Evolutionary conservation across 2,888 invertebrate genomes (phyloP).

Genomic region (Drosophila paranaensis): DNA sequence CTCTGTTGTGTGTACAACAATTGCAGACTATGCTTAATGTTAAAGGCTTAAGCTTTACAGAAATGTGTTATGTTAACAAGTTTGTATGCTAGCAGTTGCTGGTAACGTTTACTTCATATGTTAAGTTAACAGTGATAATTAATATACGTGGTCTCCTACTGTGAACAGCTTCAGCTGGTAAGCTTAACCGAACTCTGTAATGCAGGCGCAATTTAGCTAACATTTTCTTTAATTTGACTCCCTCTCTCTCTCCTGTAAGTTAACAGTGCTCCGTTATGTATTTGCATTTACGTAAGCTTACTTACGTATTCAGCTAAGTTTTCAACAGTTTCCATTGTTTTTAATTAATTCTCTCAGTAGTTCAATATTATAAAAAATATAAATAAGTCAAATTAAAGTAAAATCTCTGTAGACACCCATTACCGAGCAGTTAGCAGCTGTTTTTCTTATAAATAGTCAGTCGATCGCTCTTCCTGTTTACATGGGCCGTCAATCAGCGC

Average conservation of each 20-base stretch:
- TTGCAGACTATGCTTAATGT: neutral
- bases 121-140: neutral
- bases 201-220: neutral
- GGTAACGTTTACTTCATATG: neutral
- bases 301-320: neutral
- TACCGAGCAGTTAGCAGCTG: slow-evolving; percentile 26
- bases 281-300: too few relatives aligned
- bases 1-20: neutral
- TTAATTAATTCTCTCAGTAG: neutral
- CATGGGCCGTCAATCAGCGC: slow-evolving; percentile 52
- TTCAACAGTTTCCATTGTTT: neutral
- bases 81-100: neutral
- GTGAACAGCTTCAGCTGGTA: neutral
- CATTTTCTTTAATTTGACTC: neutral
- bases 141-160: neutral
- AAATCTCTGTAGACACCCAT: neutral
- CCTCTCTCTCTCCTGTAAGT: too few relatives aligned
- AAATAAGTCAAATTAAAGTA: slow-evolving; percentile 7
- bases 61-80: too few relatives aligned
- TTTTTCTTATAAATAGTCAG: slow-evolving; percentile 14
- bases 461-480: slow-evolving; percentile 19
- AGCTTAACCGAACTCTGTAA: neutral
- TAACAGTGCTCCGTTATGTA: too few relatives aligned
- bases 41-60: neutral
- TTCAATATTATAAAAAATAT: neutral